Evolutionary conservation across 2,888 invertebrate genomes (phyloP), one percentile per base, ranked within the genome.

Genomic region (Elysia crispata): DNA sequence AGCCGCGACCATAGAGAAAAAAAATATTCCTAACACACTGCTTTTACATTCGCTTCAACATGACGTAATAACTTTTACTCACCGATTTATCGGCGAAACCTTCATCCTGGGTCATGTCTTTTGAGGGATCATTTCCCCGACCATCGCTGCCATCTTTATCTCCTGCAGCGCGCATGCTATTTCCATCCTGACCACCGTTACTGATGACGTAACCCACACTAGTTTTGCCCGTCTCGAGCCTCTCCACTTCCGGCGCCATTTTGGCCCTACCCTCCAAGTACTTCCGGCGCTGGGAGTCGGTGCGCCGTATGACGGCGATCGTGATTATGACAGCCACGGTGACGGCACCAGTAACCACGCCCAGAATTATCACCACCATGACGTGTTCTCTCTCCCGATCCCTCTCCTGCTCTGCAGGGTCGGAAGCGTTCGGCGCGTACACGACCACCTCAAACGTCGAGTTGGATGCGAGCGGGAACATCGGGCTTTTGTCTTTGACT

Each of bases 291-390:
- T 78, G 82, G n/a, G 70, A 54, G 74, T 84, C 84, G 3, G 83
- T 80, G 1, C 82, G 79, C 64, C 83, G 67, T n/a, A 84, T 84
- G 69, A 83, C 78, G 23, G 82, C 78, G 60, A 85, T 85, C 30
- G 85, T 85, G 75, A 85, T 81, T 72, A 83, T 83, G 66, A 85
- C 83, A 31, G 83, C 83, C 28, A 85, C 83, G 13, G 85, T 83
- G 66, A 85, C 81, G 72, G 83, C 69, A 28, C 83, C 83, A 3
- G 85, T 85, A 54, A 85, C 77, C 54, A 78, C 81, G 50, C 83
- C 83, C 50, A 83, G 70, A 62, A 85, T 83, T 77, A 83, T 82
- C 62, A 85, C 83, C 49, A 83, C 83, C 57, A 83, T 67, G 20
- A 83, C 79, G 41, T 84, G 83, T 72, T 84, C 84, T 1, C 82